Base-by-base conservation (phyloP, 2,797 vertebrate genomes). In the Helostoma temminkii region DNA sequence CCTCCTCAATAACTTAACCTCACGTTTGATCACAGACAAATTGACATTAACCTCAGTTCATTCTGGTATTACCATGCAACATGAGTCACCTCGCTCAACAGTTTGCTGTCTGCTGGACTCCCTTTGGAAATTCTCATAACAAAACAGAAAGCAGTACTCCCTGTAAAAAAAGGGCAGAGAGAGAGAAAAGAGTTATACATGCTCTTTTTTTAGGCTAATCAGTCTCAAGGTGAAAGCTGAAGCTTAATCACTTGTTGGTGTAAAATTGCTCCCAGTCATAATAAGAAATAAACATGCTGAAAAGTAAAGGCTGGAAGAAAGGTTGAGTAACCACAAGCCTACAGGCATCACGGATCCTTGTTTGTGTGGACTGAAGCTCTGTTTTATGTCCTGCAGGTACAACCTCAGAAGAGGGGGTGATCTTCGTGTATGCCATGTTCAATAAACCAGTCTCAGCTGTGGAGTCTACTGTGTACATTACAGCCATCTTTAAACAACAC, bases 401-500 rank as follows among this genome's bases (percentile, higher is more conserved):
- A 0, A 95, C 93, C 3, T 93, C 94, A 5, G 93, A 95, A 21
- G 94, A 95, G 55, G 93, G 91, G 0, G 90, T 94, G 30, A 69
- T 92, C 58, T 95, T 95, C 63, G 91, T 88, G 1, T 93, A 92
- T 0, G 88, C 80, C 0, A 70, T 91, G 56, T 94, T 95, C 55
- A 89, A 36, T 4, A 83, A 91, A 55, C 92, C 94, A 0, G 90
- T 94, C 24, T 94, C 94, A 1, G 64, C 78, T 0, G 50, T 94
- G 75, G 91, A 94, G 77, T 83, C 88, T 67, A 81, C 79, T 0
- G 83, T 93, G 21, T 94, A 93, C 81, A 82, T 89, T 10, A 86
- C 92, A 0, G 92, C 91, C 81, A 92, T 95, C 85, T 95, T 95
- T 65, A 94, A 94, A 74, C 94, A 94, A 0, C 92, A 95, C 36